Conservation (phyloP, 1,140 invertebrate genomes). For the Camponotus pennsylvanicus region DNA sequence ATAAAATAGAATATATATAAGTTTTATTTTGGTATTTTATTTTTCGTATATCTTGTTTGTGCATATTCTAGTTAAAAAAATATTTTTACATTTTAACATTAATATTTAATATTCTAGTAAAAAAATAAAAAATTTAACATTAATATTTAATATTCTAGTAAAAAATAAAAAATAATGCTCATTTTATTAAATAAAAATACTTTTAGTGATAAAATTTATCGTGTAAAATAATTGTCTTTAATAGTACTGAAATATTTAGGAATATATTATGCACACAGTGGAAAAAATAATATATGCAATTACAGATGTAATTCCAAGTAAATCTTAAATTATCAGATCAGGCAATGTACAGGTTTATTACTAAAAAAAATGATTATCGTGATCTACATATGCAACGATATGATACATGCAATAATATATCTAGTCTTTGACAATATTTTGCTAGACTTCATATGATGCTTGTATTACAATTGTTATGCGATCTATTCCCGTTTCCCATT, state of each 20-base stretch:
- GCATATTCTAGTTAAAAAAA: conserved; percentile 8
- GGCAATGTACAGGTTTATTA: not conserved
- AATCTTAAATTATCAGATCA: not conserved
- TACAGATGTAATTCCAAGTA: not conserved
- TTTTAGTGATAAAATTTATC: conserved; percentile 5
- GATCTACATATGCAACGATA: not conserved
- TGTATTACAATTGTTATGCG: not conserved
- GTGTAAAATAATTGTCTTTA: conserved; percentile 11
- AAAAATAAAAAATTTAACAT: not conserved
- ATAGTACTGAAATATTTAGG: not conserved
- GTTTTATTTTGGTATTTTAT: not conserved
- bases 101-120: conserved; percentile 2
- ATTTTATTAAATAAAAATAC: conserved; percentile 5
- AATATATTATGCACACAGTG: not conserved
- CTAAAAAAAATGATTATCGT: not conserved
- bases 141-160: conserved; percentile 12
- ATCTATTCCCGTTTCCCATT: not conserved
- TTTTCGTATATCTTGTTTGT: not conserved
- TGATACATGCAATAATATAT: not conserved
- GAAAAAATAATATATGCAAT: not conserved
- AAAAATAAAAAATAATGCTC: not conserved
- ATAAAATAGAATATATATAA: not conserved
- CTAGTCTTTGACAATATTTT: not conserved
- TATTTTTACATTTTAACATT: not conserved
- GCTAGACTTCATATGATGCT: not conserved